Evolutionary conservation across 2,888 invertebrate genomes (phyloP).

Genomic region (Prosapia bicincta): DNA sequence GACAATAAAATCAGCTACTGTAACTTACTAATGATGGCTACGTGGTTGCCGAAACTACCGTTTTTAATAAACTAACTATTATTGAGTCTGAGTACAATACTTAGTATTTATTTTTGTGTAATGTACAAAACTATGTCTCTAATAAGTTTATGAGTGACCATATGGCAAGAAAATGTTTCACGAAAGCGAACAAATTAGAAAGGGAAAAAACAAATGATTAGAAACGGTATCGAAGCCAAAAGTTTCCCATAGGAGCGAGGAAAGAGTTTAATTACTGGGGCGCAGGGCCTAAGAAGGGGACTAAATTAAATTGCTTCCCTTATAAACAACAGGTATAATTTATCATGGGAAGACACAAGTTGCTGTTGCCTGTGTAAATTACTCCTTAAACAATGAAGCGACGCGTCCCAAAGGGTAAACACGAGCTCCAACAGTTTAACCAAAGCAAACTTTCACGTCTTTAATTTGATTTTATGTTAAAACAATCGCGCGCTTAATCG

Average conservation of each 20-base stretch:
- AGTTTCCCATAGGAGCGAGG: no score
- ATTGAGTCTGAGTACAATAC: no score
- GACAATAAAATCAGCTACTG: no score
- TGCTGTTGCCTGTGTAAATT: background rate
- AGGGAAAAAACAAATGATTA: background rate
- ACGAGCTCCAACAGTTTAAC: background rate
- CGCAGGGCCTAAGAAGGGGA: background rate
- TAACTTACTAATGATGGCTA: no score
- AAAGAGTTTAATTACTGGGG: background rate
- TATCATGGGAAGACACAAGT: background rate
- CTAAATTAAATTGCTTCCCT: background rate
- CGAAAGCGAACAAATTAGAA: no score
- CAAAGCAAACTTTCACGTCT: background rate
- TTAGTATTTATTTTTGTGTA: no score
- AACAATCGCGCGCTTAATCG: background rate
- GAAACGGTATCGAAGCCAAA: background rate
- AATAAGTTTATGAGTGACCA: no score
- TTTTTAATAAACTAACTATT: no score
- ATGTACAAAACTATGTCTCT: no score
- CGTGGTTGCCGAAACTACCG: no score
- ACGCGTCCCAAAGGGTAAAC: background rate
- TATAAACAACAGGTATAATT: constrained; percentile 2
- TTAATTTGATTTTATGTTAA: background rate
- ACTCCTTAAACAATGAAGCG: background rate
- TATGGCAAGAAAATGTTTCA: no score